Percentiles rank a stretch among this genome's conserved stretches.
phyloP scores from a whole-genome alignment of 2,113 vertebrate species.

The Psittacula cyanocephala region DNA sequence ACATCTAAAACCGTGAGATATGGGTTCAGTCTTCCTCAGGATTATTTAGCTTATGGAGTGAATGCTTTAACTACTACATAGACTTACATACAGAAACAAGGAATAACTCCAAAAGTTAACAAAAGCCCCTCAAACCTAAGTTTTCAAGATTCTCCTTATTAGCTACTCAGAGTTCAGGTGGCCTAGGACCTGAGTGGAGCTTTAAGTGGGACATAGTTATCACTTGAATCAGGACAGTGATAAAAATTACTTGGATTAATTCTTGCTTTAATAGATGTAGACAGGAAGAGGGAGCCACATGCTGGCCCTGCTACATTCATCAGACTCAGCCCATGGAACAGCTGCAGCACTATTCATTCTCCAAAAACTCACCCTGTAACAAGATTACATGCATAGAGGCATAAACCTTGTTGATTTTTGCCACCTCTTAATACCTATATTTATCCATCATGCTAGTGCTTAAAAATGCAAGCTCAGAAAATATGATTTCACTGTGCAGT shows the following conservation, averaged over 20 bases:
- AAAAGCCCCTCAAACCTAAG: background rate
- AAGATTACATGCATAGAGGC: background rate
- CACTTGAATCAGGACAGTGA: background rate
- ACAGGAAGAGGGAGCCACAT: background rate
- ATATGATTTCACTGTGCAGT: background rate
- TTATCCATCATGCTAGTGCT: background rate
- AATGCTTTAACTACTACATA: background rate
- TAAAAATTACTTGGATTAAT: background rate
- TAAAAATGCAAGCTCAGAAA: background rate
- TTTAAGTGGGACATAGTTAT: background rate
- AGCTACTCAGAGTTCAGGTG: background rate
- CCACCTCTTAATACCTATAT: background rate
- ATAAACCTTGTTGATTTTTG: background rate
- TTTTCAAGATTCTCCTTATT: background rate
- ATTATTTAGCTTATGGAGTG: background rate
- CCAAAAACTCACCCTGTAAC: background rate
- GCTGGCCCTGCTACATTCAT: background rate
- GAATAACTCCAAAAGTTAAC: background rate
- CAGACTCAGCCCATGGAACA: background rate
- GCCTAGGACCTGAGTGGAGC: background rate
- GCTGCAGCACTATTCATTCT: background rate
- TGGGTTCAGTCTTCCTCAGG: background rate
- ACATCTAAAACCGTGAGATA: background rate
- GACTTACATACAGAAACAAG: background rate
- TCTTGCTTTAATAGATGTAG: background rate